phyloP scores from a whole-genome alignment of 2,888 invertebrate genomes.

The Rambutsinella grinnellia region DNA sequence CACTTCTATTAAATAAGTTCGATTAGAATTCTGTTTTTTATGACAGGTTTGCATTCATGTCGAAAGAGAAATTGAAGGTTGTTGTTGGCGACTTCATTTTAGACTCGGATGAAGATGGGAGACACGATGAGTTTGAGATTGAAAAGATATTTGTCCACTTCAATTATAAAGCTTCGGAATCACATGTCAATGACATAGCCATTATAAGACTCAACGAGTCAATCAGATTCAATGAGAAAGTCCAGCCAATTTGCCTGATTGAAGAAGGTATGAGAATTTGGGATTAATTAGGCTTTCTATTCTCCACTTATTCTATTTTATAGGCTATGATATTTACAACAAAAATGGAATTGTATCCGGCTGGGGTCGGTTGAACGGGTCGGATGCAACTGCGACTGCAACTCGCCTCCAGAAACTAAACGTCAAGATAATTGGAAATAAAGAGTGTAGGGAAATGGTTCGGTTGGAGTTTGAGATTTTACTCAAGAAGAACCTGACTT shows the following conservation, averaged over 20 bases:
- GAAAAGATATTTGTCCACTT: constrained; percentile 58
- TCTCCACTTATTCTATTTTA: neutral
- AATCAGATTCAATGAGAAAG: constrained; percentile 52
- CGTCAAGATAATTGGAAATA: constrained; percentile 54
- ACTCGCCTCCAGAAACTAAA: constrained; percentile 57
- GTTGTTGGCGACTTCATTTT: constrained; percentile 60
- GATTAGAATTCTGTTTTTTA: neutral
- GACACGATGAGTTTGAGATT: constrained; percentile 50
- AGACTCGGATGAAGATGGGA: constrained; percentile 56
- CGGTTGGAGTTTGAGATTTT: constrained; percentile 33
- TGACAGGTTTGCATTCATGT: constrained; percentile 47
- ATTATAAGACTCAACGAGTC: constrained; percentile 47
- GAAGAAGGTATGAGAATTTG: constrained; percentile 33
- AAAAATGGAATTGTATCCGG: constrained; percentile 37
- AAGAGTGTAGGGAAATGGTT: constrained; percentile 55
- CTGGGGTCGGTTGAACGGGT: constrained; percentile 59
- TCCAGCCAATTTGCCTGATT: constrained; percentile 63
- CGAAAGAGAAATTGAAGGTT: constrained; percentile 48
- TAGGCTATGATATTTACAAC: constrained; percentile 30
- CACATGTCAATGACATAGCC: constrained; percentile 63
- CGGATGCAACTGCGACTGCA: constrained; percentile 37
- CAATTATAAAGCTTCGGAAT: constrained; percentile 60
- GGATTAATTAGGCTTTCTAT: too few relatives aligned
- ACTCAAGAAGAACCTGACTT: constrained; percentile 47
- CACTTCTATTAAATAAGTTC: neutral